These are phyloP conservation scores for Drosophila paulistorum DNA, from an alignment of 1,140 invertebrate genomes.

Conservation along the genomic window DNA sequence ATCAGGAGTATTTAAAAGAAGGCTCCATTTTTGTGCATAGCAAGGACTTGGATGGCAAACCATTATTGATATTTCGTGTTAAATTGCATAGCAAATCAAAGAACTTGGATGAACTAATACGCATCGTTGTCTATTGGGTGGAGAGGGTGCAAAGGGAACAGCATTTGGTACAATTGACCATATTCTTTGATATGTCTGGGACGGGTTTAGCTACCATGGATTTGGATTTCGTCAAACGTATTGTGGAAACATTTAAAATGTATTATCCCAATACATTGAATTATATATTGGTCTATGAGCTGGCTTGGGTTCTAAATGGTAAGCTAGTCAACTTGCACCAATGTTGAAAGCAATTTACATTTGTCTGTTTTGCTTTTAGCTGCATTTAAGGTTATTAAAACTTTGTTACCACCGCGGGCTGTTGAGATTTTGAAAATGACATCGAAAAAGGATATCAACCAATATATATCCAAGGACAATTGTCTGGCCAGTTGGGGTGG, in stretches of 20 bases:
- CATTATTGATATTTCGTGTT: constrained; percentile 89
- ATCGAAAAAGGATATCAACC: constrained; percentile 89
- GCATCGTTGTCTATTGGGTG: constrained; percentile 94
- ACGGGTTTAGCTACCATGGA: constrained; percentile 94
- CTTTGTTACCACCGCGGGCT: constrained; percentile 93
- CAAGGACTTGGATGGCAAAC: constrained; percentile 91
- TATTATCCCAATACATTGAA: constrained; percentile 96
- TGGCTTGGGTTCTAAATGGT: constrained; percentile 97
- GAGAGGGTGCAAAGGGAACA: constrained; percentile 92
- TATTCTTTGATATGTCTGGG: constrained; percentile 95
- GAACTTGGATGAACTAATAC: constrained; percentile 90
- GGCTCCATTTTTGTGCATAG: constrained; percentile 90
- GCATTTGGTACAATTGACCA: constrained; percentile 90
- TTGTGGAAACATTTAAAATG: constrained; percentile 93
- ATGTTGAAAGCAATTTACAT: not conserved
- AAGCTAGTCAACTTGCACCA: constrained; percentile 41
- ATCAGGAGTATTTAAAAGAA: constrained; percentile 88
- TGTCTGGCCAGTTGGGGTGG: constrained; percentile 93
- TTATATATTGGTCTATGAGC: constrained; percentile 96
- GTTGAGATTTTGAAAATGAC: constrained; percentile 96
- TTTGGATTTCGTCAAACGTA: constrained; percentile 92
- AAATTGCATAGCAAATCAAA: constrained; percentile 90
- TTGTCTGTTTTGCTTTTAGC: constrained; percentile 85
- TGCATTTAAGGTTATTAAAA: constrained; percentile 96
- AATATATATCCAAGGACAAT: constrained; percentile 90